Conservation (phyloP, 2,888 invertebrate genomes). For the Lycaena phlaeas region DNA sequence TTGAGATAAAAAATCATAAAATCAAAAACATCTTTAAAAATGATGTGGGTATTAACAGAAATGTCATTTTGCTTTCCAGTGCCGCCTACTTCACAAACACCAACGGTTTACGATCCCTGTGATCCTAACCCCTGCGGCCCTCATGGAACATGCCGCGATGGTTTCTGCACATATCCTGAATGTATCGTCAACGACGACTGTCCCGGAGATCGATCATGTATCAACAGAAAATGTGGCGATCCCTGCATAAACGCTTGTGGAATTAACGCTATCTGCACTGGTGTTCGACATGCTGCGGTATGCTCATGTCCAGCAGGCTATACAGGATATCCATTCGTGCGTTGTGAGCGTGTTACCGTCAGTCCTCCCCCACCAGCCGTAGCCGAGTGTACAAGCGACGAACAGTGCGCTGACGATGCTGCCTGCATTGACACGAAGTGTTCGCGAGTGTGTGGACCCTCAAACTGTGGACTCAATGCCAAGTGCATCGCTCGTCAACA, state of each 20-base stretch:
- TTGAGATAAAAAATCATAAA: background rate
- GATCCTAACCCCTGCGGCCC: constrained; percentile 81
- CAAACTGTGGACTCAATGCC: constrained; percentile 83
- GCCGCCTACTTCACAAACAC: constrained; percentile 23
- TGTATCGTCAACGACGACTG: constrained; percentile 92
- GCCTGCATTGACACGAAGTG: constrained; percentile 86
- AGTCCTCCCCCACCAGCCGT: constrained; percentile 60
- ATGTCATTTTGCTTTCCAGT: constrained; percentile 27
- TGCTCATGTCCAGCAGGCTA: constrained; percentile 87
- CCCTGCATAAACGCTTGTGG: constrained; percentile 89
- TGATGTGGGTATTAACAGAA: too few species aligned
- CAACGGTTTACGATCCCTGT: constrained; percentile 73
- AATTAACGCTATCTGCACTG: constrained; percentile 87
- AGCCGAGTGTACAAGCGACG: constrained; percentile 84
- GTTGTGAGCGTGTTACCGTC: constrained; percentile 71
- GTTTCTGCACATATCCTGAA: constrained; percentile 84
- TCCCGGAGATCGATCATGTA: constrained; percentile 84
- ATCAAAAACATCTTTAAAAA: background rate
- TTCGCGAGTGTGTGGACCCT: constrained; percentile 80
- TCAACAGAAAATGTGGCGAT: constrained; percentile 86
- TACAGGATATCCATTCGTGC: constrained; percentile 83
- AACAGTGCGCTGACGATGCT: constrained; percentile 86
- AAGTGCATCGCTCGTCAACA: constrained; percentile 85
- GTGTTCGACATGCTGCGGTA: constrained; percentile 79
- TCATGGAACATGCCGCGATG: constrained; percentile 77